These are phyloP conservation scores for Brienomyrus brachyistius DNA, from an alignment of 2,113 vertebrate genomes.

Conservation along the genomic window DNA sequence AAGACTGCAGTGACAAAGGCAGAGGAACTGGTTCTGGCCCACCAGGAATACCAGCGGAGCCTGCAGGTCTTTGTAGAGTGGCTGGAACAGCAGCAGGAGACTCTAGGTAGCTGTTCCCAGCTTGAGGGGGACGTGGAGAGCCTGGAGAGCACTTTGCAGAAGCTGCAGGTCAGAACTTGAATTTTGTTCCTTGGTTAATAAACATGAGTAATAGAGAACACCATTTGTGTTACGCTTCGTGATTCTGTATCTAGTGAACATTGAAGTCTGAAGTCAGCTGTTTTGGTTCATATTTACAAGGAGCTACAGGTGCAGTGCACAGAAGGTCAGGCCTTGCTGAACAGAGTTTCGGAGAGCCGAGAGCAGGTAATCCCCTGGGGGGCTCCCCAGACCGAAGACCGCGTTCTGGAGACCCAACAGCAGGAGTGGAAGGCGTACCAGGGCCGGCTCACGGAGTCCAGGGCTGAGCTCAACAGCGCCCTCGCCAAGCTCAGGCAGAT, in stretches of 20 bases:
- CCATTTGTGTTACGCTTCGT: neutral
- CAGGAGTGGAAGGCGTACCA: conserved; percentile 85
- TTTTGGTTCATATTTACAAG: conserved; percentile 31
- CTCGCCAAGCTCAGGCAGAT: conserved; percentile 73
- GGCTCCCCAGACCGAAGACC: conserved; percentile 79
- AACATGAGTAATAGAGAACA: neutral
- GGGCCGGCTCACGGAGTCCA: conserved; percentile 71
- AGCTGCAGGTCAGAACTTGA: conserved; percentile 71
- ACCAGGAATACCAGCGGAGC: conserved; percentile 84
- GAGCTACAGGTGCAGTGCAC: conserved; percentile 73
- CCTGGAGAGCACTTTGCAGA: conserved; percentile 68
- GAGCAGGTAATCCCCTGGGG: conserved; percentile 82
- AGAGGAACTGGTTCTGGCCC: conserved; percentile 75
- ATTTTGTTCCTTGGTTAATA: neutral
- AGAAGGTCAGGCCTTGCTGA: conserved; percentile 77
- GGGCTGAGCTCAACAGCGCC: conserved; percentile 63
- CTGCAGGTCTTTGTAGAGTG: conserved; percentile 87
- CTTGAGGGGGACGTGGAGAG: conserved; percentile 70
- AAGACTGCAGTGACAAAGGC: conserved; percentile 76
- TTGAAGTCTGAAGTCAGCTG: neutral
- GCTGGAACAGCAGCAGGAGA: conserved; percentile 81
- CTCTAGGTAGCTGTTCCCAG: conserved; percentile 65
- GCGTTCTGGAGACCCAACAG: conserved; percentile 73
- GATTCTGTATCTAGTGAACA: neutral
- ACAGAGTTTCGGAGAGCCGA: conserved; percentile 69